Evolutionary conservation across 1,140 invertebrate genomes (phyloP), one percentile per base, ranked within the genome.

Genomic region (Papilio aristodemus): DNA sequence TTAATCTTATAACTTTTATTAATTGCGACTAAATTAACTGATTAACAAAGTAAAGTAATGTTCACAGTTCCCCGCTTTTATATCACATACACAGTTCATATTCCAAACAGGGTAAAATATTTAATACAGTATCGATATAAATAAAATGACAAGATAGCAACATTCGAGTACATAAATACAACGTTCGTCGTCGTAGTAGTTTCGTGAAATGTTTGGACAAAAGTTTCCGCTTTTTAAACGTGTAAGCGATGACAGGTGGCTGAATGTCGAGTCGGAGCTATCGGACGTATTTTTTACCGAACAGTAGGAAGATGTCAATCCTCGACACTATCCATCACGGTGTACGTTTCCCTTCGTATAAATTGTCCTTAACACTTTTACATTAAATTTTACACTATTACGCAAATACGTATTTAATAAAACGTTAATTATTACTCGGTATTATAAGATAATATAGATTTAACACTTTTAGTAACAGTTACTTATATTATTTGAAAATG

Each of bases 261-360:
- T 66, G 63, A 50, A 66, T 46, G 43, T 66, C 63, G 46, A 54
- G 41, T 66, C 63, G 25, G 43, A 46, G 63, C 27, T 66, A 66
- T 66, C 63, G 63, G 63, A 66, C 63, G 63, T 66, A 32, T 66
- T 66, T 66, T 66, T 66, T 66, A 66, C 63, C 41, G 41, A 46
- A 32, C 63, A 66, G 63, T 66, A 66, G 63, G 63, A 66, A 66
- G 63, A 66, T 66, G 63, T 66, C 63, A 66, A 66, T 66, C 63
- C 63, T 66, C 63, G 63, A 43, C 41, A 66, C 63, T 66, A 66
- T 66, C 63, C 63, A 66, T 50, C 63, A 66, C 63, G 39, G 25
- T 66, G 14, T 66, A 36, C 63, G 25, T 66, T 66, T 66, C 41
- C 63, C 63, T 62, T 46, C 63, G 46, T 60, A 66, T 66, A 46